phyloP scores from a whole-genome alignment of 2,797 vertebrate genomes.

The Betta splendens region DNA sequence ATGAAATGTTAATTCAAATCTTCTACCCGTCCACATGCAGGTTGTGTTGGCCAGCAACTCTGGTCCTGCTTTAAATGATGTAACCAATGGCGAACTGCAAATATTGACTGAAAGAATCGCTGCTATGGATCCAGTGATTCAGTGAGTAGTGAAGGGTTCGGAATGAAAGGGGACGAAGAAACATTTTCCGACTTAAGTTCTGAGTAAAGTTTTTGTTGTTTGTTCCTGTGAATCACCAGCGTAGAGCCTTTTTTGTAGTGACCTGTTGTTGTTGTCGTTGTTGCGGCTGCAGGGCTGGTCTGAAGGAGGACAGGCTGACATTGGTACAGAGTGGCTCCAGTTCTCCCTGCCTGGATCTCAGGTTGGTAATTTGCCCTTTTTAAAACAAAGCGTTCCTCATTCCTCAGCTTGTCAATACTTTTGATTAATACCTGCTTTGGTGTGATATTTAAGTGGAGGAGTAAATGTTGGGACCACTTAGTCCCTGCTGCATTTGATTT shows the following conservation, averaged over 20 bases:
- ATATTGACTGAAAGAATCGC: slow-evolving; percentile 92
- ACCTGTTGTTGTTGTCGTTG: slow-evolving; percentile 15
- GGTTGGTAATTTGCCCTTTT: slow-evolving; percentile 75
- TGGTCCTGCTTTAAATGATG: slow-evolving; percentile 93
- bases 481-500: not conserved
- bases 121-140: slow-evolving; percentile 90
- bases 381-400: not conserved
- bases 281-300: slow-evolving; percentile 78
- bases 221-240: not conserved
- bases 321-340: slow-evolving; percentile 95
- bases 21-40: slow-evolving; percentile 61
- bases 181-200: not conserved
- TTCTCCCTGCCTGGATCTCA: slow-evolving; percentile 95
- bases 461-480: not conserved
- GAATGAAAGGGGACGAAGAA: too few species aligned
- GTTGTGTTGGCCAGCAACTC: slow-evolving; percentile 98
- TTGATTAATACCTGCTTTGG: not conserved
- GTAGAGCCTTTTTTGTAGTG: not conserved
- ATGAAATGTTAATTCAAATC: not conserved
- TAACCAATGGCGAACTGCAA: slow-evolving; percentile 94
- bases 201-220: not conserved
- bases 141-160: slow-evolving; percentile 86
- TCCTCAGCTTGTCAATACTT: too few species aligned
- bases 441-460: not conserved
- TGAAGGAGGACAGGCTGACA: slow-evolving; percentile 86